A percentile compares a stretch with the other conserved stretches of the same genome.
These are phyloP conservation scores for Chiloscyllium punctatum DNA, from an alignment of 2,797 vertebrate species.

Conservation along the genomic window DNA sequence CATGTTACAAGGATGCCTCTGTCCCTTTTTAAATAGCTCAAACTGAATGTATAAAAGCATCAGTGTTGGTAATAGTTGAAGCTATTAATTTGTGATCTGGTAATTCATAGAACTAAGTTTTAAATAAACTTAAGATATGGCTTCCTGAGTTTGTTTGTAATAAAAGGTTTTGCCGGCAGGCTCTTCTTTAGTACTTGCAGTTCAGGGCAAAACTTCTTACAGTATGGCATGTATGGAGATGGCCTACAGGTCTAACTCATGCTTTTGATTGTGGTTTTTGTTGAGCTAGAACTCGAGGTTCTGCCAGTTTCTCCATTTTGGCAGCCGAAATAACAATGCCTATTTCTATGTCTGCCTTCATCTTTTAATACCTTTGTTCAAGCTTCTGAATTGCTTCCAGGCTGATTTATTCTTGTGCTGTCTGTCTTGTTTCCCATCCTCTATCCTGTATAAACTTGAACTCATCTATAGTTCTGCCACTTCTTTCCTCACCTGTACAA, in stretches of 20 bases:
- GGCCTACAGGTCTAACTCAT: background rate
- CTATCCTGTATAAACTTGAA: background rate
- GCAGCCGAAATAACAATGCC: background rate
- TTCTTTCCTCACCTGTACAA: background rate
- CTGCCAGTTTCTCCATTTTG: background rate
- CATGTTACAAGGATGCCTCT: background rate
- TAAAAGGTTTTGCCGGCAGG: background rate
- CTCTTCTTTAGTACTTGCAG: background rate
- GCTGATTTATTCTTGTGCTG: background rate
- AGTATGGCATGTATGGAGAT: background rate
- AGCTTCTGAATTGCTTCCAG: background rate
- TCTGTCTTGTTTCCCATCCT: background rate
- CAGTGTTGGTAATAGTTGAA: background rate
- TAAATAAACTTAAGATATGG: background rate
- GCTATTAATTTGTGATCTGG: background rate
- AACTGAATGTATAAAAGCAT: background rate
- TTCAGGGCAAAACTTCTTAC: background rate
- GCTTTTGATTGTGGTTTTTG: background rate
- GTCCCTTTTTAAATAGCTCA: background rate
- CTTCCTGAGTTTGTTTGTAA: background rate
- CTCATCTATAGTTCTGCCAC: background rate
- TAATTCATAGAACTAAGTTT: background rate
- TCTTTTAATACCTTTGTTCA: background rate
- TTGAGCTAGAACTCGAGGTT: background rate
- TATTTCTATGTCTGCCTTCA: background rate